Evolutionary conservation across 2,888 invertebrate genomes (phyloP).

Genomic region (Labia minor): DNA sequence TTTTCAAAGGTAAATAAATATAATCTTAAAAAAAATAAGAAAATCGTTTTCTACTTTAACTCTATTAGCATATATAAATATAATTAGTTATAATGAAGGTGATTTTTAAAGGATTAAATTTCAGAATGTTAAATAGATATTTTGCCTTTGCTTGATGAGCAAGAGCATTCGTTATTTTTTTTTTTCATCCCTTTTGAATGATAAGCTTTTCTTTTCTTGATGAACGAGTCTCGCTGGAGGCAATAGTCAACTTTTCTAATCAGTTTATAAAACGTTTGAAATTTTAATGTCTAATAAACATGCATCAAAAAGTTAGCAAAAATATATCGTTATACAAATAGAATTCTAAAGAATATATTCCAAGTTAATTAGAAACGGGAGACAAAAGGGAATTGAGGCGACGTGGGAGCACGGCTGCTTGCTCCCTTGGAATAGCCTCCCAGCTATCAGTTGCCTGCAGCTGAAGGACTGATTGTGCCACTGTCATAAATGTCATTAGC

Average conservation of each 20-base stretch:
- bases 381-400: neutral
- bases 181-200: neutral
- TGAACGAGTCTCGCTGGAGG: neutral
- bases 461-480: neutral
- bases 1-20: too few relatives aligned
- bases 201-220: neutral
- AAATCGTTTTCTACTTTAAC: too few relatives aligned
- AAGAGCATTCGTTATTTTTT: neutral
- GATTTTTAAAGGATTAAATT: neutral
- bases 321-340: neutral
- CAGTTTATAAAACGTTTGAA: neutral
- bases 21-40: too few relatives aligned
- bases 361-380: neutral
- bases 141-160: too few relatives aligned
- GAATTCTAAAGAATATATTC: neutral
- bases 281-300: neutral
- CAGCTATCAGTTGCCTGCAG: neutral
- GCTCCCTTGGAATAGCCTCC: neutral
- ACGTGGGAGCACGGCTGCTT: neutral
- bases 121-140: neutral
- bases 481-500: constrained; percentile 2
- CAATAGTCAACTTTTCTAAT: neutral
- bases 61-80: neutral
- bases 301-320: neutral
- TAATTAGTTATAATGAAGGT: neutral